These are phyloP conservation scores for Brachionichthys hirsutus DNA, from an alignment of 2,113 vertebrate genomes.

Conservation along the genomic window DNA sequence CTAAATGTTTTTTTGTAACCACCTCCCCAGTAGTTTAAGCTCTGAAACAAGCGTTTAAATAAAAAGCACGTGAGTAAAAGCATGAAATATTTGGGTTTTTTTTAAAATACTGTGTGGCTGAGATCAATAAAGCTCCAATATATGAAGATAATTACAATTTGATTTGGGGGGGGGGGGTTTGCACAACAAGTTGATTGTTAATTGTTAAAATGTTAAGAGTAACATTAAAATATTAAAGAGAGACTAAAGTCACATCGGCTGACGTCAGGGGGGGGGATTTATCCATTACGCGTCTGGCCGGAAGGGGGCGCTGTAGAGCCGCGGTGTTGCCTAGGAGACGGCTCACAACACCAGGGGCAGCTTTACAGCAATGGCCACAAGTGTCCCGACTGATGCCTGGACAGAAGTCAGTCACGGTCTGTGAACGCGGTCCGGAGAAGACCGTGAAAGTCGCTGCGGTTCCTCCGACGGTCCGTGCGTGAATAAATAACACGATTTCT, in stretches of 20 bases:
- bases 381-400: slow-evolving; percentile 36
- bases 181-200: background rate
- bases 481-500: background rate
- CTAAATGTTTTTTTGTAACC: no score
- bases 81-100: no score
- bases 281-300: background rate
- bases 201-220: background rate
- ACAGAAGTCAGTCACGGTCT: slow-evolving; percentile 13
- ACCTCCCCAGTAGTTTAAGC: no score
- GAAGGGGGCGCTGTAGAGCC: slow-evolving; percentile 47
- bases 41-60: no score
- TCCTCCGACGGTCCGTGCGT: background rate
- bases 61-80: no score
- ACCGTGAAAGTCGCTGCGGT: background rate
- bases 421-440: slow-evolving; percentile 16
- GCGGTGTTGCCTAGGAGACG: slow-evolving; percentile 70
- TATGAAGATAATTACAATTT: no score
- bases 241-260: no score
- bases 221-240: no score
- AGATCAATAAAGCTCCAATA: no score
- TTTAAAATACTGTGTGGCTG: no score
- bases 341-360: slow-evolving; percentile 54
- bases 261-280: background rate
- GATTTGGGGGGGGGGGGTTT: no score
- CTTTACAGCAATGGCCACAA: slow-evolving; percentile 49